Evolutionary conservation across 1,140 invertebrate genomes (phyloP).

Genomic region (Atopsyche davidsoni): DNA sequence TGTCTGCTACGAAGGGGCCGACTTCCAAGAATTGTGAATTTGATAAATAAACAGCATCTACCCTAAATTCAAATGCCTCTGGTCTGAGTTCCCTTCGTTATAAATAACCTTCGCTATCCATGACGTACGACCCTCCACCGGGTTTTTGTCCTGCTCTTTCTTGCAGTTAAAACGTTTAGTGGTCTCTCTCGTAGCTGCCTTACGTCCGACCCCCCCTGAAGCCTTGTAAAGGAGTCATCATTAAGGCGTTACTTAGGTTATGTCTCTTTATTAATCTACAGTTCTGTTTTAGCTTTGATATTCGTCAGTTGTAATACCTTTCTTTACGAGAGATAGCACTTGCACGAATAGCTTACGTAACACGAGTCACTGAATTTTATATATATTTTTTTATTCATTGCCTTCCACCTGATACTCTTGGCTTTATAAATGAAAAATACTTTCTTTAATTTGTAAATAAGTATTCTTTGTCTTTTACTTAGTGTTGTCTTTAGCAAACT

Average conservation of each 20-base stretch:
- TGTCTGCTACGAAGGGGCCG: too few species aligned
- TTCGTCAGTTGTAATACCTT: conserved; percentile 13
- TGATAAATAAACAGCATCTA: conserved; percentile 15
- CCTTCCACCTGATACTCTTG: too few species aligned
- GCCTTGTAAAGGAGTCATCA: neutral
- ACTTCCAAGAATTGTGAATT: too few species aligned
- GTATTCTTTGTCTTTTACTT: too few species aligned
- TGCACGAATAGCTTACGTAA: neutral
- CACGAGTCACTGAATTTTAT: neutral
- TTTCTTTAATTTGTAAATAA: too few species aligned
- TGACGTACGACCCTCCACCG: conserved; percentile 8
- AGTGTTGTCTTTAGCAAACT: too few species aligned
- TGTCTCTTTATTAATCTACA: conserved; percentile 19
- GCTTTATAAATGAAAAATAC: too few species aligned
- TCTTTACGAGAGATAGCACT: too few species aligned
- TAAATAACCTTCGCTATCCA: conserved; percentile 13
- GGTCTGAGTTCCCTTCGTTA: conserved; percentile 10
- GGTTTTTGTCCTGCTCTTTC: neutral
- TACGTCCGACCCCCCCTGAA: neutral
- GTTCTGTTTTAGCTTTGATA: conserved; percentile 16
- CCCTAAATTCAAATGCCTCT: conserved; percentile 10
- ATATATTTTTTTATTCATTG: too few species aligned
- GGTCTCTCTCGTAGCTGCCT: neutral
- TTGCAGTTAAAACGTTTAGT: too few species aligned
- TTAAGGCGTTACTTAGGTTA: conserved; percentile 14